Percentiles rank a stretch among this genome's conserved stretches.
phyloP scores from a whole-genome alignment of 1,140 invertebrate genomes.

The Bombus soroeensis region DNA sequence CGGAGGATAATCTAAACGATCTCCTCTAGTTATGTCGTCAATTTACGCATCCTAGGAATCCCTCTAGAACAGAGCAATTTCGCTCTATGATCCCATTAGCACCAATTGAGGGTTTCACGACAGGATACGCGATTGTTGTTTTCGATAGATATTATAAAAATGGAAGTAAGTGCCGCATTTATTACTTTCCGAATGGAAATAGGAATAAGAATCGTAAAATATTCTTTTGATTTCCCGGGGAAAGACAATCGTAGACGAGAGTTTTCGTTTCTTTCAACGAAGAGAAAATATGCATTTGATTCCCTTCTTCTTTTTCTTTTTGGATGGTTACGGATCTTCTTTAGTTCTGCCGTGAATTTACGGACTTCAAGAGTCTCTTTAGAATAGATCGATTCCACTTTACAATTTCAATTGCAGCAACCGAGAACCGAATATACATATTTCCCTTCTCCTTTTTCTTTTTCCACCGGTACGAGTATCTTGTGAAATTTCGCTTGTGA shows the following conservation, averaged over 20 bases:
- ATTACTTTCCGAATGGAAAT: no score
- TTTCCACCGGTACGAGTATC: background rate
- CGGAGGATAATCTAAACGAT: conserved; percentile 19
- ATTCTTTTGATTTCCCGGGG: background rate
- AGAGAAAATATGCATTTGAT: background rate
- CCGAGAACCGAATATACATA: background rate
- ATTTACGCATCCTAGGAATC: background rate
- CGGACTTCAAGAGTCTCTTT: background rate
- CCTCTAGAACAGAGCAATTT: background rate
- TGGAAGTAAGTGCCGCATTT: no score
- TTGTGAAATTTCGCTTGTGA: background rate
- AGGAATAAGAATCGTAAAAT: background rate
- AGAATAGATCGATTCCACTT: conserved; percentile 2
- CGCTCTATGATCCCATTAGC: no score
- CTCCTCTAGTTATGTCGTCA: conserved; percentile 15
- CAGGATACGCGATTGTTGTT: background rate
- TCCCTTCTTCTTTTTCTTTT: background rate
- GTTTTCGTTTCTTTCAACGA: background rate
- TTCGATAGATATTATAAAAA: background rate
- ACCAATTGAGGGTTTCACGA: background rate
- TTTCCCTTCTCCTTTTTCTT: background rate
- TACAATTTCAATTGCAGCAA: background rate
- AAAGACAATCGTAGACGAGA: background rate
- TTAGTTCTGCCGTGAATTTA: background rate
- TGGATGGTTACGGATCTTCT: background rate